Evolutionary conservation across 92 coral and sea anemone species (phyloP).

Genomic region (Parazoanthus swiftii): DNA sequence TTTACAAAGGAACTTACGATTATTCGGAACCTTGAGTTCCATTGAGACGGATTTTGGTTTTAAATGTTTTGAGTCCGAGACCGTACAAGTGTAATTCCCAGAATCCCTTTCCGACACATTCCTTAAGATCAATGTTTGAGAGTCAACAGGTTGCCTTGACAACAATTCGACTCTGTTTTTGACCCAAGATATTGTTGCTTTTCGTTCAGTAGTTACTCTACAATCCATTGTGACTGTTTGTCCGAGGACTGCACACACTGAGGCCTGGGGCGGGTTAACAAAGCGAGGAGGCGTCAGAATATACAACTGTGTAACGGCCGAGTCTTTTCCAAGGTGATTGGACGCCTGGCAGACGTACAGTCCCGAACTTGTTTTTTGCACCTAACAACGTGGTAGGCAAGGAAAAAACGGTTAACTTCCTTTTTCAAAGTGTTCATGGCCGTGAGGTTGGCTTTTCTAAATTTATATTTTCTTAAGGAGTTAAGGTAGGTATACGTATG

Average conservation of each 20-base stretch:
- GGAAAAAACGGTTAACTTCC: not conserved
- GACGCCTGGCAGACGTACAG: slow-evolving; percentile 36
- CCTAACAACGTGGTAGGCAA: not conserved
- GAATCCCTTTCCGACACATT: slow-evolving; percentile 30
- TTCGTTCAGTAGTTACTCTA: slow-evolving; percentile 8
- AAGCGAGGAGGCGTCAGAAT: slow-evolving; percentile 16
- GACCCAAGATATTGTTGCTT: not conserved
- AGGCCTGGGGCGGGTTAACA: slow-evolving; percentile 6
- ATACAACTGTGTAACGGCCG: slow-evolving; percentile 11
- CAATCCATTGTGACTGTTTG: slow-evolving; percentile 19
- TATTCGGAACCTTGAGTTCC: slow-evolving; percentile 29
- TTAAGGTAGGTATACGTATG: too few species aligned
- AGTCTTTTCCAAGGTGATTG: slow-evolving; percentile 23
- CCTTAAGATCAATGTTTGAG: not conserved
- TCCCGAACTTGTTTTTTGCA: slow-evolving; percentile 18
- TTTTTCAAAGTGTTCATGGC: not conserved
- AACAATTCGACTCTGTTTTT: slow-evolving; percentile 1
- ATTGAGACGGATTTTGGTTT: slow-evolving; percentile 20
- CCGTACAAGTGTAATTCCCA: slow-evolving; percentile 29
- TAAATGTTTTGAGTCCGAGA: slow-evolving; percentile 26
- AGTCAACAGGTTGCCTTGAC: not conserved
- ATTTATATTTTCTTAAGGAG: too few species aligned
- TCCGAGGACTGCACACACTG: slow-evolving; percentile 6
- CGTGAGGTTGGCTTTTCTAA: too few species aligned
- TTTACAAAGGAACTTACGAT: slow-evolving; percentile 1